These are phyloP conservation scores for Bombyx huttoni DNA, from an alignment of 2,888 invertebrate species.

Conservation along the genomic window DNA sequence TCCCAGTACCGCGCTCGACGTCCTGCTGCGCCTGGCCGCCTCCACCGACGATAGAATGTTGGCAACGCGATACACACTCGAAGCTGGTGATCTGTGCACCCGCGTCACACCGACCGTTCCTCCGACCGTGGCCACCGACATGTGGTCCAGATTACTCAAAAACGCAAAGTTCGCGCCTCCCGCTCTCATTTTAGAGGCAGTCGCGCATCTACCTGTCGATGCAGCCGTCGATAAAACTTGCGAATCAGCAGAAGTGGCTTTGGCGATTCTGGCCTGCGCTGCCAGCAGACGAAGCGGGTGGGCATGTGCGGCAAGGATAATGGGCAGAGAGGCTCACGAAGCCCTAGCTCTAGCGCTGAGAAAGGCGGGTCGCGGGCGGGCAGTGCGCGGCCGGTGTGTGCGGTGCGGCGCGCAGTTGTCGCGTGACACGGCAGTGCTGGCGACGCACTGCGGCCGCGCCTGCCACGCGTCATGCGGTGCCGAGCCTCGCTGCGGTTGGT, in stretches of 20 bases:
- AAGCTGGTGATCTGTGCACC: constrained; percentile 39
- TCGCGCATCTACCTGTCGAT: constrained; percentile 37
- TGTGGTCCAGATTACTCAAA: constrained; percentile 38
- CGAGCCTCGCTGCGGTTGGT: constrained; percentile 31
- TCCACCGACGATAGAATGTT: constrained; percentile 11
- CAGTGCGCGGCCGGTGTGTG: constrained; percentile 41
- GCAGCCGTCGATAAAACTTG: constrained; percentile 31
- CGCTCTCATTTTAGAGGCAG: constrained; percentile 40
- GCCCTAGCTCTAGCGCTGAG: constrained; percentile 35
- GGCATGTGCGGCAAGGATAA: constrained; percentile 24
- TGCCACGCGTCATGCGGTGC: constrained; percentile 34
- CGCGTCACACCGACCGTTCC: constrained; percentile 37
- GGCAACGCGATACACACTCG: constrained; percentile 18
- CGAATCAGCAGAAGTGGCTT: constrained; percentile 26
- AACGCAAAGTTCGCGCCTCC: constrained; percentile 27
- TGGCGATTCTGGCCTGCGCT: constrained; percentile 25
- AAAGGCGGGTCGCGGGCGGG: constrained; percentile 33
- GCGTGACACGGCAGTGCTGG: constrained; percentile 23
- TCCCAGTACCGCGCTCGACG: constrained; percentile 42
- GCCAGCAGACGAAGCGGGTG: constrained; percentile 23
- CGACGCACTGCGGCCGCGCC: constrained; percentile 51
- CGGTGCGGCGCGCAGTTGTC: constrained; percentile 33
- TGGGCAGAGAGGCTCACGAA: constrained; percentile 35
- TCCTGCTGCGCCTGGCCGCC: constrained; percentile 27
- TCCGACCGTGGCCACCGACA: constrained; percentile 21